Conservation (phyloP, 2,888 invertebrate genomes). For the Operophtera brumata region DNA sequence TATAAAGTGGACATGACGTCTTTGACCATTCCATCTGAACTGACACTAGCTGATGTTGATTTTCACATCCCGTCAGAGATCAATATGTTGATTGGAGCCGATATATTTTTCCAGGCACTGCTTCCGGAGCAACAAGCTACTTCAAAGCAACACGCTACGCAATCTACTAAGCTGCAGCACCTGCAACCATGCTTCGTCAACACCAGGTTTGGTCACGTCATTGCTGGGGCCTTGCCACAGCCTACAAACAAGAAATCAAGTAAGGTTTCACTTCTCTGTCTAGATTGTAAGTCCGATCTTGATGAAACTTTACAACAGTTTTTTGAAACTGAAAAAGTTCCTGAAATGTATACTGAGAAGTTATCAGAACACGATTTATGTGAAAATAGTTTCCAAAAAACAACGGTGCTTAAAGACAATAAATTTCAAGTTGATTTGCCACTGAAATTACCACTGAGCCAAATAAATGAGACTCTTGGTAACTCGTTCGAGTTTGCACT, state of each 20-base stretch:
- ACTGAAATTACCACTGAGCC: no score
- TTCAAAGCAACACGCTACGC: no score
- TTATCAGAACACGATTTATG: not conserved
- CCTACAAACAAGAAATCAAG: not conserved
- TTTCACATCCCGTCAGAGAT: not conserved
- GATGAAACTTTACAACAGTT: not conserved
- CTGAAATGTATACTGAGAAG: not conserved
- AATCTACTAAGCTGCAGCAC: no score
- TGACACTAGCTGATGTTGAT: not conserved
- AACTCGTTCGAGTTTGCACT: no score
- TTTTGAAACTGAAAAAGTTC: slow-evolving; percentile 2
- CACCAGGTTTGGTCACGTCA: not conserved
- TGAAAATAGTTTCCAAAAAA: slow-evolving; percentile 1
- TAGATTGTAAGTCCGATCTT: not conserved
- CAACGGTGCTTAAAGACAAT: not conserved
- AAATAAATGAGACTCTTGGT: no score
- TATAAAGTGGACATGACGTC: not conserved
- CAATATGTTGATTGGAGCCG: not conserved
- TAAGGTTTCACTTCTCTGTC: not conserved
- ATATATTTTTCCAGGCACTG: not conserved
- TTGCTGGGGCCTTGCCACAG: not conserved
- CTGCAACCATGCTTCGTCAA: not conserved
- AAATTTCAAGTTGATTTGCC: not conserved
- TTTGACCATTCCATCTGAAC: not conserved
- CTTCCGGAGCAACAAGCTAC: not conserved